Base-by-base conservation (phyloP, 64 coral and sea anemone genomes). In the Exaiptasia diaphana region DNA sequence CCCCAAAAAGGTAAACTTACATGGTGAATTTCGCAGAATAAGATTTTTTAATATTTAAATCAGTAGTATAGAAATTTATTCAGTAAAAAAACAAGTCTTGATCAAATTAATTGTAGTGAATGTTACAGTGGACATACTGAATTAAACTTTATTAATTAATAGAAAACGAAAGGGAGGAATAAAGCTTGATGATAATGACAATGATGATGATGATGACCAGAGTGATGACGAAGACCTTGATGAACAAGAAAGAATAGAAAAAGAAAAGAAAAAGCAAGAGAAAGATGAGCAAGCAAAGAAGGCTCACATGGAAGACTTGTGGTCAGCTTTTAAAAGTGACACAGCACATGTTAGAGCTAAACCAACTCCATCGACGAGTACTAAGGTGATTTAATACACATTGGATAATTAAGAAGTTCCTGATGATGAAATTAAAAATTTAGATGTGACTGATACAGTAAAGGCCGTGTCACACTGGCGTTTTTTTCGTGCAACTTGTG, bases 281-380 rank as follows among this genome's bases (percentile, higher is more conserved):
- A n/a, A 82, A 78, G 67, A 77, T 18, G 60, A 56, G 53, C 50
- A 68, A 41, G 72, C 41, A 23, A 76, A 78, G 22, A 93, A 93
- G 38, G 22, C 78, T 65, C 85, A 76, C 25, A 48, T 80, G 36
- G 78, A 93, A 26, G 78, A 87, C 21, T 21, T 93, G 2, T 93
- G 90, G 90, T 59, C 90, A 36, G 38, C 90, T 44, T 93, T 93
- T 53, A 88, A 93, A 77, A 71, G 11, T 46, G 85, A 93, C 3
- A 78, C 73, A 20, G 60, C 38, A 20, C 34, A 3, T 4, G 32
- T 81, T 17, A 30, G 53, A 86, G 26, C 29, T 48, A 78, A 87
- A 64, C 41, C 64, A 38, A 10, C 73, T 68, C 54, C 35, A 42
- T 21, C 61, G 55, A 18, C 71, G 18, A 24, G 52, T 54, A 71